Percentiles rank a stretch among this genome's conserved stretches.
Evolutionary conservation across 2,797 vertebrate species (phyloP).

Genomic region (Tolypeutes matacus): DNA sequence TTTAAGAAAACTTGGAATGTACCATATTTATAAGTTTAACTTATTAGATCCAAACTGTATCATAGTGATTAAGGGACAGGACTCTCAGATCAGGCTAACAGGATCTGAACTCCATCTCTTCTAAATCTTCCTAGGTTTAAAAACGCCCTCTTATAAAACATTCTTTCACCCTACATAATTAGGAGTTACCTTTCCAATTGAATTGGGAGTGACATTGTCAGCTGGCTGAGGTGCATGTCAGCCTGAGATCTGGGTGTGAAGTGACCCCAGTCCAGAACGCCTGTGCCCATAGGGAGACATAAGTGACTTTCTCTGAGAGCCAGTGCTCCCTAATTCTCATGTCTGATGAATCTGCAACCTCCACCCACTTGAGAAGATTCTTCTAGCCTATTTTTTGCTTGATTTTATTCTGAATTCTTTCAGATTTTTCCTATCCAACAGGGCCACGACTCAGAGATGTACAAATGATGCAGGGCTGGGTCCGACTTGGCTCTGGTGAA

Average conservation of each 20-base stretch:
- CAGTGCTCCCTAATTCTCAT: neutral
- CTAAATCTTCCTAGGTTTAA: constrained; percentile 29
- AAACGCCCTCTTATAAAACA: neutral
- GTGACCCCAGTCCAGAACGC: neutral
- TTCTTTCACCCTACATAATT: neutral
- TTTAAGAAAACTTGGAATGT: constrained; percentile 2
- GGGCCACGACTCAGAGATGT: neutral
- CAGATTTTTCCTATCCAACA: neutral
- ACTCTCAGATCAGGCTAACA: neutral
- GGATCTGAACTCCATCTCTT: neutral
- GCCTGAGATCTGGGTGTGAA: neutral
- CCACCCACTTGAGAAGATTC: neutral
- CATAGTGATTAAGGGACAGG: neutral
- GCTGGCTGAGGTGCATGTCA: too few relatives aligned
- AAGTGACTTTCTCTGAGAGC: neutral
- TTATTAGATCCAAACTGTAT: neutral
- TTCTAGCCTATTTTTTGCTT: neutral
- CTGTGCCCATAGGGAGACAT: neutral
- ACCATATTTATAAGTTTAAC: neutral
- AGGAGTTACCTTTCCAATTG: neutral
- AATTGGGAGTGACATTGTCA: neutral
- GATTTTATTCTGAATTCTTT: constrained; percentile 11
- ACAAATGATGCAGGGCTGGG: neutral
- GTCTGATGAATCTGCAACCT: neutral
- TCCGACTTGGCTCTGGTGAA: neutral